phyloP scores from a whole-genome alignment of 2,888 invertebrate species.

The Ephialtes manifestator region DNA sequence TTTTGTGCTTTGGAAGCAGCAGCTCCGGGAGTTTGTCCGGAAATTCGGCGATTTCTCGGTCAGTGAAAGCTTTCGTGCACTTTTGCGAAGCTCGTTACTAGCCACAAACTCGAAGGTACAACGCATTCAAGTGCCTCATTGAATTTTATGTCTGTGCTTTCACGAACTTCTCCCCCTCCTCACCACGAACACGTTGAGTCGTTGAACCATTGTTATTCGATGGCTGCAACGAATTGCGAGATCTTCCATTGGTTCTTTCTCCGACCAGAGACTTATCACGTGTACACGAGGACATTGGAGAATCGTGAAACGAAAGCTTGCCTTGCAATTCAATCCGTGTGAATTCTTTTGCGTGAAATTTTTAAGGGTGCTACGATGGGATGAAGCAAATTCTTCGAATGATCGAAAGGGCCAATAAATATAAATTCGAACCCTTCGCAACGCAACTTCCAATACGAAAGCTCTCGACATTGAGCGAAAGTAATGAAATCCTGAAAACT shows the following conservation, averaged over 20 bases:
- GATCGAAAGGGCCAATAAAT: not conserved
- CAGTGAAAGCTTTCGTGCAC: slow-evolving; percentile 11
- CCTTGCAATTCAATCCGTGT: not conserved
- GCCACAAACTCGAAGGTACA: slow-evolving; percentile 10
- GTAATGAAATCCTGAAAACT: slow-evolving; percentile 33
- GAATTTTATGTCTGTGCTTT: slow-evolving; percentile 33
- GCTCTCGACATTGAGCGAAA: not conserved
- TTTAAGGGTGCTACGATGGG: not conserved
- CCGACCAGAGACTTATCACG: not conserved
- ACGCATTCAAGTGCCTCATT: slow-evolving; percentile 10
- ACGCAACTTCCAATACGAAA: not conserved
- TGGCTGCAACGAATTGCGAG: not conserved
- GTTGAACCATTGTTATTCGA: slow-evolving; percentile 38
- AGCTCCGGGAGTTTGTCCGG: not conserved
- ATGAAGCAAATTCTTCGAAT: not conserved
- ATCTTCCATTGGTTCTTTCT: not conserved
- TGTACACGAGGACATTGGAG: not conserved
- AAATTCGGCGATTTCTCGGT: not conserved
- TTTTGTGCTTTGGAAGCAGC: not conserved
- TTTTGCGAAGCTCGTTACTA: slow-evolving; percentile 12
- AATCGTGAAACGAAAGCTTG: not conserved
- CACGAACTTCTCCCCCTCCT: not conserved
- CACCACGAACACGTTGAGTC: slow-evolving; percentile 3
- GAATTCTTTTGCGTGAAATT: not conserved
- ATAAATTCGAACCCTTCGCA: not conserved